Base-by-base conservation (phyloP, 2,113 vertebrate species). In the Percina caprodes region DNA sequence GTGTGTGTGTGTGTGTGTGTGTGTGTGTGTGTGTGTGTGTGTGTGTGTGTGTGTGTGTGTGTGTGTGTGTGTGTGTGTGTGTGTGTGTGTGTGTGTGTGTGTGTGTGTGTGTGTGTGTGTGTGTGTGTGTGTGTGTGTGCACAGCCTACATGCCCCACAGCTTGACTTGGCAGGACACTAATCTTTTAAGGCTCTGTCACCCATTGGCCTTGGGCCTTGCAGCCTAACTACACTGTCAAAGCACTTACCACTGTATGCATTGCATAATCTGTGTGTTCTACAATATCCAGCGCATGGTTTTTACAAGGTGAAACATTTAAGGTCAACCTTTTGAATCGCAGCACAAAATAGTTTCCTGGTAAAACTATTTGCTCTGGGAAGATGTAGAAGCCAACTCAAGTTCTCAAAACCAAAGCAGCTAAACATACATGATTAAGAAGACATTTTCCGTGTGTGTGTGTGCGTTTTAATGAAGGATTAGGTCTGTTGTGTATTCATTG, bases 121-220 rank as follows among this genome's bases (percentile, higher is more conserved):
- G 30, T 51, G 45, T 21, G 35, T 15, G 30, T 39, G 35, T 39
- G 35, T 39, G 35, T 39, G 78, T 81, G 26, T 77, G 63, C 74
- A 74, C 60, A 49, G 85, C 60, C 69, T 70, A 54, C 79, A 66
- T 70, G 42, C 39, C 77, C 68, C 79, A 59, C 80, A 72, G 87
- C 87, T 86, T 88, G 83, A 82, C 79, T 75, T 82, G 75, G 79
- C 74, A 46, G 69, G 59, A 55, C 85, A 55, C 82, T 91, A 92
- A 86, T 93, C 86, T 90, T 42, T 90, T 90, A 91, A 88, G 88
- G 77, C 76, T 82, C 90, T 74, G 66, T 87, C 75, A 77, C 61
- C 69, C 61, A 49, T 59, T 78, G 69, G 78, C 82, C 70, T 65
- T 58, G 71, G 70, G 87, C 61, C 51, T 49, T 42, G 78, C 42